These are phyloP conservation scores for Eriosoma lanigerum DNA, from an alignment of 1,140 invertebrate genomes.

Conservation along the genomic window DNA sequence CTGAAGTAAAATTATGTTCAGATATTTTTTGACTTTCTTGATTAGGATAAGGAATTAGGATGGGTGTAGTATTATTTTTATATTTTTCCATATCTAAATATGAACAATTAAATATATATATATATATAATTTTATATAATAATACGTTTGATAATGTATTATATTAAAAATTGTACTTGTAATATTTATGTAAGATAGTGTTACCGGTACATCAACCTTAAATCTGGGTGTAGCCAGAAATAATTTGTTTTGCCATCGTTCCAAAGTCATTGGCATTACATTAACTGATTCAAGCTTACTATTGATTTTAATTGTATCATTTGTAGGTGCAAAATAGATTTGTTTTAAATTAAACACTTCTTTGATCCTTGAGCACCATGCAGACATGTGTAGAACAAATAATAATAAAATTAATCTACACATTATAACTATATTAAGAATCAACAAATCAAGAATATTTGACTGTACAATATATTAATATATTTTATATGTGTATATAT, in stretches of 20 bases:
- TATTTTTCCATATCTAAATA: slow-evolving; percentile 51
- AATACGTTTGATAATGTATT: background rate
- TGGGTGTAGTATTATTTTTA: slow-evolving; percentile 60
- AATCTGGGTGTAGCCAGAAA: slow-evolving; percentile 76
- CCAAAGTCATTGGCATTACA: slow-evolving; percentile 71
- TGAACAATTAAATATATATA: slow-evolving; percentile 57
- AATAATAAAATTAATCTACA: slow-evolving; percentile 29
- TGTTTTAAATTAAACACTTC: slow-evolving; percentile 69
- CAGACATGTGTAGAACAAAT: background rate
- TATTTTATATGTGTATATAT: too few species aligned
- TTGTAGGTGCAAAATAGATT: slow-evolving; percentile 69
- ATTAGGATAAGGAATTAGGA: slow-evolving; percentile 74
- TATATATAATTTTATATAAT: background rate
- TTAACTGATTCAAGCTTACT: slow-evolving; percentile 66
- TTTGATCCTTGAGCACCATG: slow-evolving; percentile 57
- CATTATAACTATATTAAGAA: background rate
- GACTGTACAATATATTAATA: background rate
- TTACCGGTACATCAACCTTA: slow-evolving; percentile 70
- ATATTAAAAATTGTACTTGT: slow-evolving; percentile 53
- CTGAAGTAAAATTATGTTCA: slow-evolving; percentile 63
- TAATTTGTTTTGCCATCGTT: slow-evolving; percentile 72
- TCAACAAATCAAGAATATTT: background rate
- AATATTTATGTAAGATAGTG: slow-evolving; percentile 71
- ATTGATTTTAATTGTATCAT: slow-evolving; percentile 62
- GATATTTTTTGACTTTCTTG: slow-evolving; percentile 59